Evolutionary conservation across 2,113 vertebrate species (phyloP), one percentile per base, ranked within the genome.

Genomic region (Mastomys natalensis): DNA sequence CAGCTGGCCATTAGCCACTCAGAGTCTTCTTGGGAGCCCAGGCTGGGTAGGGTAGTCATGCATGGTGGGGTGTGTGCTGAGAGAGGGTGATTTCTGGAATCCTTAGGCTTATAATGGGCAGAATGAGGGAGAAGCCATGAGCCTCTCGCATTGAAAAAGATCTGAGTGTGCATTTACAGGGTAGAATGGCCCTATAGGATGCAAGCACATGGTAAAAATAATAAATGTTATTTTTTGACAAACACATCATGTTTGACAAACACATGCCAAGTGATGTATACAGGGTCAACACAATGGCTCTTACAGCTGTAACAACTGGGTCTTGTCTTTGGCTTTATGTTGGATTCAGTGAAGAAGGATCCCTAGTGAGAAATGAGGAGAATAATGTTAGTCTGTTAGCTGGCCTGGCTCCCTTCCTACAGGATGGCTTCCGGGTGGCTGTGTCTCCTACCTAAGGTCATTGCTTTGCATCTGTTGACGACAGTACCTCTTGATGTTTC

Each of bases 211-310:
- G 51, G 26, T 66, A 72, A 81, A 62, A 91, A 51, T 76, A 26
- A 45, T 68, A 89, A 93, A 89, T 72, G 62, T 43, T 74, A 55
- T 55, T 92, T 64, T 96, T 73, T 84, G 34, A 81, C 7, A 92
- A 94, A 73, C 86, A 45, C 51, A 73, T 29, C 21, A 1, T 45
- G 86, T 51, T 51, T 51, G 51, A 51, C 51, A 51, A 51, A 21
- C 62, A 74, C 85, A 53, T 64, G 85, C 34, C 45, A 72, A 1
- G 37, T 29, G 66, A 58, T 58, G 3, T 24, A 19, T 34, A 6
- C 13, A 7, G 53, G 45, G 19, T 2, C 9, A 34, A 40, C 11
- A 34, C 15, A 26, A 24, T 21, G n/a, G 68, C 48, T 91, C 60
- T 2, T 31, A 1, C 4, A 37, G 55, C 19, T 29, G 0, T 15